A percentile compares a stretch with the other conserved stretches of the same genome.
phyloP scores from a whole-genome alignment of 2,113 vertebrate genomes.

The Myxocyprinus asiaticus region DNA sequence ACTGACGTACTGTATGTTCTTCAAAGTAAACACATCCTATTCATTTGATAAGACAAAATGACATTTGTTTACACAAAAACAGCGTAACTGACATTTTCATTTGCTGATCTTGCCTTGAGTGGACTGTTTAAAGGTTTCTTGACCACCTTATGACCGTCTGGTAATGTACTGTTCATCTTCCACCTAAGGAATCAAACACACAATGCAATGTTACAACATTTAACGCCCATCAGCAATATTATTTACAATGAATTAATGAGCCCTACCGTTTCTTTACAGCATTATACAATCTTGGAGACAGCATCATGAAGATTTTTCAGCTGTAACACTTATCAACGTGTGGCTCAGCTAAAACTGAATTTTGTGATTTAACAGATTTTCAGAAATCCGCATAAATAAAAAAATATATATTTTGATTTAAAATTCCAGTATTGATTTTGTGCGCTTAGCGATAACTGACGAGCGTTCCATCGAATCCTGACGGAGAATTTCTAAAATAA shows the following conservation, averaged over 20 bases:
- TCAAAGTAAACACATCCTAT: not conserved
- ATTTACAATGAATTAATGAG: not conserved
- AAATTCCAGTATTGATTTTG: not conserved
- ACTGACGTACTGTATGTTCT: no score
- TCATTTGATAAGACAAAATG: not conserved
- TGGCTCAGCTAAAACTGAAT: not conserved
- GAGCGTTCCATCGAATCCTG: constrained; percentile 57
- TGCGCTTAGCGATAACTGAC: constrained; percentile 69
- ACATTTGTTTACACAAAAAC: not conserved
- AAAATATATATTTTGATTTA: constrained; percentile 7
- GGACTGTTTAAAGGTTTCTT: constrained; percentile 34
- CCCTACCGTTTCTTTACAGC: constrained; percentile 53
- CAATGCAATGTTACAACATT: not conserved
- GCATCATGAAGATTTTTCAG: constrained; percentile 19
- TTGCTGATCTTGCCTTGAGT: not conserved
- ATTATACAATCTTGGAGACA: constrained; percentile 50
- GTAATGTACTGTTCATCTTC: constrained; percentile 54
- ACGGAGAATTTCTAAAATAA: not conserved
- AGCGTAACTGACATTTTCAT: constrained; percentile 51
- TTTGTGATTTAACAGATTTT: not conserved
- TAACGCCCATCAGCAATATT: not conserved
- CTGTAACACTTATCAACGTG: not conserved
- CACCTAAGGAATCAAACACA: constrained; percentile 45
- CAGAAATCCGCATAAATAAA: not conserved
- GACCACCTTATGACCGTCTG: constrained; percentile 43